phyloP scores from a whole-genome alignment of 2,888 invertebrate species.

The Drosophila yooni region DNA sequence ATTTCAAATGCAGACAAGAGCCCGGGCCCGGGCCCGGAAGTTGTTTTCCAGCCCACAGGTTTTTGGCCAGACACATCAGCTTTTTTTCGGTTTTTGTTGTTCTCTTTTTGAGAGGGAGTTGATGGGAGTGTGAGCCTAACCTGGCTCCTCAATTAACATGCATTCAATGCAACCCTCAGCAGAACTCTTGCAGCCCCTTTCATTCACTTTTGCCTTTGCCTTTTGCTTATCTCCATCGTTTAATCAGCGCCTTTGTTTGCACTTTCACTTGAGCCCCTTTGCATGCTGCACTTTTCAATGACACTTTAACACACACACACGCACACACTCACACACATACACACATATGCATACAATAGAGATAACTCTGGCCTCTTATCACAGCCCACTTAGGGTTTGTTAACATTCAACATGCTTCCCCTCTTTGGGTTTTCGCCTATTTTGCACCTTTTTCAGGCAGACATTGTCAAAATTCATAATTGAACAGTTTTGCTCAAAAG shows the following conservation, averaged over 20 bases:
- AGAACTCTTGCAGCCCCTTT: neutral
- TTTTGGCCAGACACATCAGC: conserved; percentile 32
- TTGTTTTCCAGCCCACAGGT: conserved; percentile 41
- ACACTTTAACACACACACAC: conserved; percentile 44
- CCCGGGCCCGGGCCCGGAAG: conserved; percentile 29
- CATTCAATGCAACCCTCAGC: conserved; percentile 41
- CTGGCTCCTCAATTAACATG: conserved; percentile 48
- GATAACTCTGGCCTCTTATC: conserved; percentile 36
- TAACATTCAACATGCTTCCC: conserved; percentile 27
- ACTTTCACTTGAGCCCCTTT: conserved; percentile 68
- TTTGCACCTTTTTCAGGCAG: conserved; percentile 70
- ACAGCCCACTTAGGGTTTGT: conserved; percentile 63
- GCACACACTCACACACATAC: neutral
- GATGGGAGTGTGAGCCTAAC: neutral
- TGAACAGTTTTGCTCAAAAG: conserved; percentile 64
- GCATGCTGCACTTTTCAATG: conserved; percentile 67
- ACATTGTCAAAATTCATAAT: conserved; percentile 79
- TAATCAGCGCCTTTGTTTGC: conserved; percentile 74
- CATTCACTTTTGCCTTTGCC: conserved; percentile 25
- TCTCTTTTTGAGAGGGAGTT: neutral
- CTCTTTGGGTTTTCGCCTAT: conserved; percentile 58
- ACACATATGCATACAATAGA: conserved; percentile 3
- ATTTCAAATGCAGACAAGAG: conserved; percentile 57
- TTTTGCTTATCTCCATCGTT: conserved; percentile 50
- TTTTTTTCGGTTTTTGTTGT: neutral